Base-by-base conservation (phyloP, 2,113 vertebrate species). In the Campylomormyrus tamandua region DNA sequence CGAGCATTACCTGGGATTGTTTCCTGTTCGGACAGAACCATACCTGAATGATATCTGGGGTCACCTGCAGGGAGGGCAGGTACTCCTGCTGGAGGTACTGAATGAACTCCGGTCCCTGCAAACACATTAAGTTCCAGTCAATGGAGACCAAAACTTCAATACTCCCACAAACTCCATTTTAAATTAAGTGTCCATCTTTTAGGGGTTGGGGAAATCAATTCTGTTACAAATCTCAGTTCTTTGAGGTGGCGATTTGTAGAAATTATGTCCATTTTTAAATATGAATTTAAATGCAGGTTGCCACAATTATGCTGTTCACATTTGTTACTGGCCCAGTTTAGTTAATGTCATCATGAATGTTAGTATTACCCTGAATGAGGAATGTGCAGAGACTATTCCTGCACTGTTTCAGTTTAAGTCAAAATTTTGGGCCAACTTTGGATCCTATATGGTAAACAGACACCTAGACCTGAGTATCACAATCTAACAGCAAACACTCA, bases 41-140 rank as follows among this genome's bases (percentile, higher is more conserved):
- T 94, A 99, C 98, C 97, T 98, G 98, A 89, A 98, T 97, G 94
- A 99, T 98, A 89, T 99, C 98, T 39, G 98, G 98, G 46, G 97
- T 95, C 90, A 99, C 97, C 89, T 98, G 98, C 31, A 99, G 95
- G 0, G 98, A 99, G 66, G 98, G 98, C 87, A 99, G 94, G 93
- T 99, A 99, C 86, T 99, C 98, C 94, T 98, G 98, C 93, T 98
- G 98, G 83, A 99, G 93, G 94, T 98, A 99, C 87, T 98, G 98
- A 93, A 99, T 95, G 92, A 98, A 98, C 96, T 99, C 98, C 39
- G 95, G 97, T 5, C 98, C 98, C 98, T 99, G 90, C 88, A 91
- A 87, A 92, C 7, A 86, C 21, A 62, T 0, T 2, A 39, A 77
- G 31, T 83, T 45, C 17, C 35, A 45, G 77, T 66, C n/a, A 66